Conservation (phyloP, 2,113 vertebrate genomes). For the Numida meleagris region DNA sequence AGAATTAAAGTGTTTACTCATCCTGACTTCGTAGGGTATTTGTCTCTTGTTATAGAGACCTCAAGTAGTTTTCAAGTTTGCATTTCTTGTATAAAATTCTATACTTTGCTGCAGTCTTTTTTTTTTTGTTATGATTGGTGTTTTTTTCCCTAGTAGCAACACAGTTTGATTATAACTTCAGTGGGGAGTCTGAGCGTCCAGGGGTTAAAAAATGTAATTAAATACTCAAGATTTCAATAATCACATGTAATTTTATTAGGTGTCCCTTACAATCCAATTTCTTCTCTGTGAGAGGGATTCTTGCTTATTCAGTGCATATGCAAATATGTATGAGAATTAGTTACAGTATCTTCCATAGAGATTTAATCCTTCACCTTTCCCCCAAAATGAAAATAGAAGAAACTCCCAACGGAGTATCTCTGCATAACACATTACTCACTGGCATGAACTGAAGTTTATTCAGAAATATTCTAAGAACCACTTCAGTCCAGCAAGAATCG, state of each 20-base stretch:
- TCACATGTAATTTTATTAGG: slow-evolving; percentile 30
- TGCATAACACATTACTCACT: background rate
- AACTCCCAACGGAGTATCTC: background rate
- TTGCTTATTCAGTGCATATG: background rate
- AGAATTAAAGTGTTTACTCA: background rate
- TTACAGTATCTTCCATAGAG: background rate
- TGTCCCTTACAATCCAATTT: slow-evolving; percentile 35
- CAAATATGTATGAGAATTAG: slow-evolving; percentile 23
- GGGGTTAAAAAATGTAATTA: slow-evolving; percentile 39
- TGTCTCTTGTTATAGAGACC: background rate
- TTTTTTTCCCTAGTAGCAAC: background rate
- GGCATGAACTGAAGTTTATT: background rate
- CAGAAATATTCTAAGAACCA: background rate
- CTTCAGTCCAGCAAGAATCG: background rate
- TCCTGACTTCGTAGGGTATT: background rate
- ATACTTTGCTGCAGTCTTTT: background rate
- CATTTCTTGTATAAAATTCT: background rate
- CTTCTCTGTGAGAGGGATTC: background rate
- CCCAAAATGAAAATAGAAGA: background rate
- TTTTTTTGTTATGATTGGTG: background rate
- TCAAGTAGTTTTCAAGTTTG: background rate
- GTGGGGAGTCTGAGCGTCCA: background rate
- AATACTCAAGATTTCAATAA: slow-evolving; percentile 29
- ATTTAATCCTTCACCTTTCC: slow-evolving; percentile 16
- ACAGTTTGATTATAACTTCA: background rate